A percentile compares a stretch with the other conserved stretches of the same genome.
Evolutionary conservation across 2,113 vertebrate genomes (phyloP).

Genomic region (Solea senegalensis): DNA sequence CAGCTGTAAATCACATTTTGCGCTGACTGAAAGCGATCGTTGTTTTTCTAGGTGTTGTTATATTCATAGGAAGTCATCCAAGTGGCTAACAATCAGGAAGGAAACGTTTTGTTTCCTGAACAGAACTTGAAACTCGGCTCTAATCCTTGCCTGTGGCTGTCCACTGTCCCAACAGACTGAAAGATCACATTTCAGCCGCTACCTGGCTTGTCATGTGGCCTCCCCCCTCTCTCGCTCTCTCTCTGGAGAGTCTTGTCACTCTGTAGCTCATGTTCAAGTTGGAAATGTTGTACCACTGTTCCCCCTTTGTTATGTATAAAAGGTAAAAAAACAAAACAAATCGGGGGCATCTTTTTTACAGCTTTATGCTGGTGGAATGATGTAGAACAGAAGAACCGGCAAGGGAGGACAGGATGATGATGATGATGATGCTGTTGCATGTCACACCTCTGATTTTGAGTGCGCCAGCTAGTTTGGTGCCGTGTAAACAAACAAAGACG

Average conservation of each 20-base stretch:
- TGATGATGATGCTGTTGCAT: background rate
- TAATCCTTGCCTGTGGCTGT: conserved; percentile 27
- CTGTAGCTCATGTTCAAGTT: background rate
- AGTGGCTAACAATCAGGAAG: conserved; percentile 43
- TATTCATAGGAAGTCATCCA: conserved; percentile 40
- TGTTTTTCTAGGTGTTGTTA: conserved; percentile 58
- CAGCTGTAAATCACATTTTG: conserved; percentile 21
- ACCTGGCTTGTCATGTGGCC: conserved; percentile 3
- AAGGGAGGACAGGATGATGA: background rate
- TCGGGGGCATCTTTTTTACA: background rate
- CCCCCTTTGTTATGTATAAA: background rate
- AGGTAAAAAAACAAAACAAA: background rate
- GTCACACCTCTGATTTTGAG: background rate
- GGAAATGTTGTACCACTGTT: background rate
- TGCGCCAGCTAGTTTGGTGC: background rate
- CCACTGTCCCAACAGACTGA: conserved; percentile 27
- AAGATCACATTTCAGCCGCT: conserved; percentile 56
- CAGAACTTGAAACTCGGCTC: conserved; percentile 44
- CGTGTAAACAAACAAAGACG: background rate
- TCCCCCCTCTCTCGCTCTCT: conserved; percentile 1
- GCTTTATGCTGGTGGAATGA: background rate
- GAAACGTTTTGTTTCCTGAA: conserved; percentile 60
- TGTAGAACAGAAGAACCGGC: background rate
- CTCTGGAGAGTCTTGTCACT: conserved; percentile 24
- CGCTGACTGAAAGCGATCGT: conserved; percentile 27